Base-by-base conservation (phyloP, 2,888 invertebrate genomes). In the Lordiphosa andalusiaca region DNA sequence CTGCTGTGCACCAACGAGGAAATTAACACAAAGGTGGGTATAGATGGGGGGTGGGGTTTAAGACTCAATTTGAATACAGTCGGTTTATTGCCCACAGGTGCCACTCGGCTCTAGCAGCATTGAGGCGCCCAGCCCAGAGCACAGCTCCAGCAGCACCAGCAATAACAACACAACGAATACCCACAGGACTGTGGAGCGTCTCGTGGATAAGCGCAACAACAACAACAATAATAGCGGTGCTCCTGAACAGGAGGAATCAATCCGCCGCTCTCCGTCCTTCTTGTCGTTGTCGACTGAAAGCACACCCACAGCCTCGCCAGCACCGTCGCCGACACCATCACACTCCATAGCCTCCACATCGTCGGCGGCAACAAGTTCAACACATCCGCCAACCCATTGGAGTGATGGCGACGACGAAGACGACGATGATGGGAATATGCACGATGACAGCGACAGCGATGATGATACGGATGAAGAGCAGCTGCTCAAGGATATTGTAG, bases 1-100 rank as follows among this genome's bases (percentile, higher is more conserved):
- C 90, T 97, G 67, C 91, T 98, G 51, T 98, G 98, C 89, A 97
- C 97, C 81, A 95, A 95, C 75, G 97, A 98, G 87, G 96, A 96
- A 72, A 92, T 92, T 30, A 91, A 91, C 65, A 76, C 92, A 66
- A 91, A 86, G 80, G 86, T 86, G 42, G 53, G 66, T 33, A 1
- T 1, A n/a, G 21, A 21, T 4, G 40, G 16, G 44, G 25, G 13
- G 2, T 0, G 25, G 7, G 23, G 3, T 30, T 13, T 16, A 5
- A 5, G 1, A n/a, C 13, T 3, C 30, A n/a, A 1, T 0, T 3
- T 6, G 38, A 19, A n/a, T 25, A 10, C 12, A 3, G 12, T 30
- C n/a, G 7, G 10, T 12, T 16, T 23, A 2, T 37, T 12, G 3
- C 12, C 44, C 44, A 4, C 37, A 85, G 85, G 69, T 73, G 35